Base-by-base conservation (phyloP, 2,113 vertebrate species). In the Mugil cephalus region DNA sequence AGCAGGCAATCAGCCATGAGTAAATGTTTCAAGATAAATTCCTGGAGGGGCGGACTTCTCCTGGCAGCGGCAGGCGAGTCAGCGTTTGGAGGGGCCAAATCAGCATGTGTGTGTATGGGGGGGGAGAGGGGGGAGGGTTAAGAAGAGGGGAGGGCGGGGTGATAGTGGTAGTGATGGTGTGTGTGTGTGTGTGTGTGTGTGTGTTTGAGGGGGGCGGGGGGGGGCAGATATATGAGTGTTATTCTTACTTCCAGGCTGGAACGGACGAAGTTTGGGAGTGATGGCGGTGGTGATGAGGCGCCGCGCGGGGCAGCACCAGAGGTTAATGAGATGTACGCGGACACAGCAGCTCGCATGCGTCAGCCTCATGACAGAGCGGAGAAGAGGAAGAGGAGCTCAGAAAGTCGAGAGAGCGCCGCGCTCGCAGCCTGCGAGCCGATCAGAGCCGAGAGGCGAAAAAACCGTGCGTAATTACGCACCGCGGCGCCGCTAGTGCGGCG, bases 401-500 rank as follows among this genome's bases (percentile, higher is more conserved):
- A 74, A 82, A 89, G 82, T 80, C 17, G n/a, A 70, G 5, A 40
- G 7, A 45, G 46, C 47, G 48, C 70, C 4, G 10, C 3, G 8
- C 13, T 45, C 45, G 18, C 38, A 4, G 48, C n/a, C n/a, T n/a
- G n/a, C n/a, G n/a, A 24, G 56, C 45, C 19, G 3, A 51, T 42
- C 19, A 3, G 2, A 11, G 40, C 21, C 58, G 45, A 74, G 54
- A 21, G 59, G 76, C 68, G 80, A 30, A 80, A 67, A 73, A 79
- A 52, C 72, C n/a, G 72, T 38, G 90, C 85, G 85, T 83, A 88
- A 86, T 84, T 86, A 81, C 83, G 86, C 86, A 69, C 55, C 52
- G 67, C 60, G 7, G 30, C 67, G 53, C 43, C 60, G 48, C 36
- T 34, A 55, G 15, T 43, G 56, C 60, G 43, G 67, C 64, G 52